Evolutionary conservation across 2,888 invertebrate genomes (phyloP).

Genomic region (Augiades crinisus): DNA sequence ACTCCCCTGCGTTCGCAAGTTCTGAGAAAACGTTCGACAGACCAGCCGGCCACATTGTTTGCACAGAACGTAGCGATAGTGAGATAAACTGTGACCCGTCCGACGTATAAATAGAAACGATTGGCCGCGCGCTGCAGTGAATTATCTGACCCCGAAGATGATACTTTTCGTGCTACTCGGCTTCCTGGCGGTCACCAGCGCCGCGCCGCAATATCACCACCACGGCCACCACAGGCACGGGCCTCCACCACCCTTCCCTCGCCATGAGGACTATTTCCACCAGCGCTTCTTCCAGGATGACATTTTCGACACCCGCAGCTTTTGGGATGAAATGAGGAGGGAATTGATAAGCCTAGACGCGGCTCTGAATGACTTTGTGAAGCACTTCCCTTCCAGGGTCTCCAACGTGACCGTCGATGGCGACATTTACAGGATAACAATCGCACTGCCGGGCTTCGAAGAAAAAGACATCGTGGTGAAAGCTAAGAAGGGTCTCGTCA

Average conservation of each 20-base stretch:
- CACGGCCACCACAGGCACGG: slow-evolving; percentile 26
- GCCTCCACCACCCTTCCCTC: slow-evolving; percentile 27
- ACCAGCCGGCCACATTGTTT: slow-evolving; percentile 28
- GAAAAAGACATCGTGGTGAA: slow-evolving; percentile 66
- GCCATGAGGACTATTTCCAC: slow-evolving; percentile 20
- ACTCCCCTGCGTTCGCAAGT: slow-evolving; percentile 15
- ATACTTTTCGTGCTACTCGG: slow-evolving; percentile 44
- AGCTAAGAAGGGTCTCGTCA: slow-evolving; percentile 54
- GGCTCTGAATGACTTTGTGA: slow-evolving; percentile 46
- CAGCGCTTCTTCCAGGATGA: slow-evolving; percentile 38
- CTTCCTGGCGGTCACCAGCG: slow-evolving; percentile 47
- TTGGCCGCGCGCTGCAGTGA: slow-evolving; percentile 19
- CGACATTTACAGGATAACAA: slow-evolving; percentile 52
- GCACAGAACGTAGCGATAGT: slow-evolving; percentile 46
- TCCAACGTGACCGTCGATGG: slow-evolving; percentile 45
- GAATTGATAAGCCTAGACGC: slow-evolving; percentile 52
- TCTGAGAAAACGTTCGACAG: slow-evolving; percentile 18
- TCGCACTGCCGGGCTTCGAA: slow-evolving; percentile 50
- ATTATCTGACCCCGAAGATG: slow-evolving; percentile 39
- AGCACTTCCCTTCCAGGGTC: slow-evolving; percentile 44
- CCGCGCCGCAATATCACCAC: slow-evolving; percentile 45
- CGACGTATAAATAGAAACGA: slow-evolving; percentile 41
- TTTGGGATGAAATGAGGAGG: slow-evolving; percentile 51
- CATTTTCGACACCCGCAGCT: slow-evolving; percentile 54
- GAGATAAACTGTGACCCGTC: slow-evolving; percentile 53